Evolutionary conservation across 2,113 vertebrate genomes (phyloP).

Genomic region (Sander vitreus): DNA sequence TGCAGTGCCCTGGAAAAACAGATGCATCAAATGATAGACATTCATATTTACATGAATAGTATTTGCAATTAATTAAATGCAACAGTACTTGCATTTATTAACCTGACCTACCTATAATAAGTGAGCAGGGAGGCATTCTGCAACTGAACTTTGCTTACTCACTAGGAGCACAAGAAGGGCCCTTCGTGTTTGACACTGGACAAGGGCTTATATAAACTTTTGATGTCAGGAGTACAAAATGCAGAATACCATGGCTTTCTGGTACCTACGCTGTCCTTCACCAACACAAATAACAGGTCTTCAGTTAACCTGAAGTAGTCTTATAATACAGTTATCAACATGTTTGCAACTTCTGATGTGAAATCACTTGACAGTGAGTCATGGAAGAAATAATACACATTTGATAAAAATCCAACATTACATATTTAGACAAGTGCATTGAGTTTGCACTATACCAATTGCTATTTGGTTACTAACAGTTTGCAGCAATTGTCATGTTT

Average conservation of each 20-base stretch:
- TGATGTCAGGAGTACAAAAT: background rate
- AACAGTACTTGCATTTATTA: background rate
- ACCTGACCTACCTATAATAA: background rate
- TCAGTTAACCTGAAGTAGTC: background rate
- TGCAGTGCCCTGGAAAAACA: conserved; percentile 5
- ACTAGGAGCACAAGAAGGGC: background rate
- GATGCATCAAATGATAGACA: background rate
- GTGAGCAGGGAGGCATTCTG: background rate
- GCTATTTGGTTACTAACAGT: background rate
- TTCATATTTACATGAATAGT: background rate
- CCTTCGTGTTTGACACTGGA: conserved; percentile 1
- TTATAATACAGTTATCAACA: background rate
- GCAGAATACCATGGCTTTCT: background rate
- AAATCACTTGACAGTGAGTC: background rate
- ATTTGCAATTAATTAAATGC: background rate
- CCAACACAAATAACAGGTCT: background rate
- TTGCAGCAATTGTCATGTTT: background rate
- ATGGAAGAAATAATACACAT: background rate
- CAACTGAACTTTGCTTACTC: background rate
- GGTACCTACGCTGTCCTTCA: background rate
- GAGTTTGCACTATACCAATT: background rate
- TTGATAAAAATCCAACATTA: background rate
- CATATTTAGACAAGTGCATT: background rate
- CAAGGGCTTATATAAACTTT: conserved; percentile 13
- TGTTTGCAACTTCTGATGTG: background rate